Base-by-base conservation (phyloP, 2,113 vertebrate species). In the Numenius arquata region DNA sequence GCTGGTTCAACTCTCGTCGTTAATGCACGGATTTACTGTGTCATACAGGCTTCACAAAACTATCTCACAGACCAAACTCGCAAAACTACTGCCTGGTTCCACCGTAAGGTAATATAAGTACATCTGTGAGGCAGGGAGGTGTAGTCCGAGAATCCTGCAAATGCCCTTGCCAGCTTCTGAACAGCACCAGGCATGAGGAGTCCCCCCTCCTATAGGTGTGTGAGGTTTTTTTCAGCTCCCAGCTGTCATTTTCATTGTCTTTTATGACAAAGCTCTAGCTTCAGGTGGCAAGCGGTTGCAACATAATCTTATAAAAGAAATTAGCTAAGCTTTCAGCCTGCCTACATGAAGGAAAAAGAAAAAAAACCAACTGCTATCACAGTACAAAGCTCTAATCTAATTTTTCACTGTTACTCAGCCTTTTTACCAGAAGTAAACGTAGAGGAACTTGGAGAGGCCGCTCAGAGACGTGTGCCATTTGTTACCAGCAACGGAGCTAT, bases 71-170 rank as follows among this genome's bases (percentile, higher is more conserved):
- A 16, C 27, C 13, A 26, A 56, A 45, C 15, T 3, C 45, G 52
- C 47, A 61, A 23, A 85, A 61, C 29, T 11, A 41, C 26, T 21
- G 27, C 27, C 15, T 4, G 21, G 26, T 40, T 79, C 29, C 43
- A 59, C 34, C 8, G 1, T 1, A 26, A 5, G 16, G 7, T 18
- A 71, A 47, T 0, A 0, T 32, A 21, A 74, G 65, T 13, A 40
- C 19, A 58, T 32, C 36, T 58, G 22, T 20, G 29, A 52, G 2
- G 3, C 22, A 6, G 23, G 38, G 59, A 53, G 9, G 13, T 9
- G 12, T 14, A 18, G 12, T 12, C 76, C 63, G 55, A 36, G n/a
- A 77, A 4, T 4, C 62, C 75, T 32, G 25, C 15, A 13, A 2
- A 77, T 86, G 19, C 17, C 59, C 20, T 41, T 21, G 30, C 22